A percentile compares a stretch with the other conserved stretches of the same genome.
phyloP scores from a whole-genome alignment of 2,797 vertebrate species.

The Scomberomorus guttatus region DNA sequence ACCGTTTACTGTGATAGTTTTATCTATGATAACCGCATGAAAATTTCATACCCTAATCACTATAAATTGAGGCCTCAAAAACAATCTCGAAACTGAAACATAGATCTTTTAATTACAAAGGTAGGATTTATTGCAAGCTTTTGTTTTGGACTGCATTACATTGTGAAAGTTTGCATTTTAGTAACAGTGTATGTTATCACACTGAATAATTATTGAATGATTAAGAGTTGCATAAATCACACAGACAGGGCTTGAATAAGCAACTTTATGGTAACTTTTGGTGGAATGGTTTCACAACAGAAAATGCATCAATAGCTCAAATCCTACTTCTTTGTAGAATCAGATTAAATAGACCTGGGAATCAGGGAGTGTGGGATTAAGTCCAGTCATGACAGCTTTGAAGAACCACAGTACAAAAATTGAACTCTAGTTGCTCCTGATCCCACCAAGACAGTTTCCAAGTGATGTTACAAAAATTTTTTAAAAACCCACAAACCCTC shows the following conservation, averaged over 20 bases:
- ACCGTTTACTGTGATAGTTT: too few species aligned
- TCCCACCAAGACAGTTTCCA: not conserved
- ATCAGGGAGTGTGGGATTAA: conserved; percentile 14
- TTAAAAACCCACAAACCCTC: conserved; percentile 8
- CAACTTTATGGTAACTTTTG: conserved; percentile 42
- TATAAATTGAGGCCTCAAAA: too few species aligned
- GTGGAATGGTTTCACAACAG: conserved; percentile 54
- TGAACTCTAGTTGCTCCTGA: not conserved
- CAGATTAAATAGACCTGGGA: conserved; percentile 63
- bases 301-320: conserved; percentile 28
- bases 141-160: too few species aligned
- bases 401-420: conserved; percentile 44
- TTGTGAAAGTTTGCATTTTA: too few species aligned
- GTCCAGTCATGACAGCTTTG: conserved; percentile 30
- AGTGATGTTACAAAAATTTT: conserved; percentile 29
- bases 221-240: not conserved
- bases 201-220: too few species aligned
- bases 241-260: conserved; percentile 18
- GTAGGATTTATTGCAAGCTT: too few species aligned
- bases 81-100: too few species aligned
- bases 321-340: conserved; percentile 40
- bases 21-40: too few species aligned
- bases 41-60: too few species aligned
- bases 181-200: too few species aligned
- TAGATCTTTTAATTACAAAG: too few species aligned